Evolutionary conservation across 2,888 invertebrate genomes (phyloP).

Genomic region (Venusia cambrica): DNA sequence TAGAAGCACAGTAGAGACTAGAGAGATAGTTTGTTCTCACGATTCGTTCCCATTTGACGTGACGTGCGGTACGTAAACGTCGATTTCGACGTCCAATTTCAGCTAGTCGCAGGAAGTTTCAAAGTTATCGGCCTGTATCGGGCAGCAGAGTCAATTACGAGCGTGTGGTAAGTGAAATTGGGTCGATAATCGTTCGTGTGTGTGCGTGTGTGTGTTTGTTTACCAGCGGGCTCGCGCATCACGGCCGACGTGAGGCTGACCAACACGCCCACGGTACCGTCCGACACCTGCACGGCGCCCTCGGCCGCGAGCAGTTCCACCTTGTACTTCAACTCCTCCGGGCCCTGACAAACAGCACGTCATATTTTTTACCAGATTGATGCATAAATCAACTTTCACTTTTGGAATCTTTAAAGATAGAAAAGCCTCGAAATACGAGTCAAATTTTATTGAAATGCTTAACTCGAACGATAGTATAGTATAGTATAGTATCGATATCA

Average conservation of each 20-base stretch:
- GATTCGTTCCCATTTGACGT: slow-evolving; percentile 27
- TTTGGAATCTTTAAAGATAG: too few species aligned
- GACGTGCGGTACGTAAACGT: slow-evolving; percentile 41
- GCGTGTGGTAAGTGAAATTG: slow-evolving; percentile 48
- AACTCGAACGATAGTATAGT: too few species aligned
- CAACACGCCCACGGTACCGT: slow-evolving; percentile 88
- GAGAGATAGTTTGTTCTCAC: slow-evolving; percentile 77
- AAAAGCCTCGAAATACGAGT: too few species aligned
- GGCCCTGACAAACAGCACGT: slow-evolving; percentile 40
- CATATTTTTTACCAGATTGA: too few species aligned
- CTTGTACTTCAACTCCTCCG: slow-evolving; percentile 83
- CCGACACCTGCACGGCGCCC: slow-evolving; percentile 91
- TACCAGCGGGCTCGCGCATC: slow-evolving; percentile 90
- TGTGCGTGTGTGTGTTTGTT: slow-evolving; percentile 33
- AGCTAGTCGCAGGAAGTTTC: slow-evolving; percentile 27
- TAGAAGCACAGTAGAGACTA: slow-evolving; percentile 42
- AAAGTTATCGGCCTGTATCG: slow-evolving; percentile 9
- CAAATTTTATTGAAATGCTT: too few species aligned
- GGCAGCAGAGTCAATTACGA: slow-evolving; percentile 6
- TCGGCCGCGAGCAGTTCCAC: slow-evolving; percentile 92
- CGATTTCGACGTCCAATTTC: slow-evolving; percentile 71
- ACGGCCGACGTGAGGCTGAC: slow-evolving; percentile 96
- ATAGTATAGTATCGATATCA: too few species aligned
- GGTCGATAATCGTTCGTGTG: slow-evolving; percentile 46
- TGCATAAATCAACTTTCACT: too few species aligned